Evolutionary conservation across 2,113 vertebrate genomes (phyloP), one percentile per base, ranked within the genome.

Genomic region (Pelvicachromis taeniatus): DNA sequence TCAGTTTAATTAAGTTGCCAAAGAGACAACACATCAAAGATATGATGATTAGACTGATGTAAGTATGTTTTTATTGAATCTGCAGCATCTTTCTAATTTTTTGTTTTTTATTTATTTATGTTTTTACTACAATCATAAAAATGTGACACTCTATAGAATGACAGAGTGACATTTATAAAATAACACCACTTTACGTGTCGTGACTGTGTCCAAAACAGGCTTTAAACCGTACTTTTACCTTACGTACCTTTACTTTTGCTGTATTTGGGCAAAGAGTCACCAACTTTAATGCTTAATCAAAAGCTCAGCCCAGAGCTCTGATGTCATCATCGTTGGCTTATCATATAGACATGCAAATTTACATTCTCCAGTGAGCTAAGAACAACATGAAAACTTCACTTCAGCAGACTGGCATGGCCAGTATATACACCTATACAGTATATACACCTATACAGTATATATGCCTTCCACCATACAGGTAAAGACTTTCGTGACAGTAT

Each of bases 381-480:
- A 68, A 68, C 42, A 68, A 42, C 23, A 68, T 9, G 35, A 9
- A 68, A 42, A 68, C 38, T 26, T 38, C 38, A 21, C 38, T 10
- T 65, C 33, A 21, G 0, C 38, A 23, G n/a, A 0, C 63, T 42
- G 38, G 35, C 38, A 26, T 42, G 21, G 21, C 7, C 0, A 42
- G 0, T n/a, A n/a, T n/a, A n/a, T n/a, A n/a, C n/a, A n/a, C n/a
- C n/a, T n/a, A n/a, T n/a, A n/a, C n/a, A n/a, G n/a, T n/a, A n/a
- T n/a, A n/a, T n/a, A n/a, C n/a, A n/a, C n/a, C n/a, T n/a, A n/a
- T n/a, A n/a, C n/a, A n/a, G n/a, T n/a, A n/a, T n/a, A n/a, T n/a
- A n/a, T 50, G 3, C n/a, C 63, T 42, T 68, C 0, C 63, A 45
- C 12, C 4, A 23, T 68, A 9, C n/a, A 68, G 7, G n/a, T 26